A percentile compares a stretch with the other conserved stretches of the same genome.
These are phyloP conservation scores for Brachyistius frenatus DNA, from an alignment of 2,113 vertebrate genomes.

Conservation along the genomic window DNA sequence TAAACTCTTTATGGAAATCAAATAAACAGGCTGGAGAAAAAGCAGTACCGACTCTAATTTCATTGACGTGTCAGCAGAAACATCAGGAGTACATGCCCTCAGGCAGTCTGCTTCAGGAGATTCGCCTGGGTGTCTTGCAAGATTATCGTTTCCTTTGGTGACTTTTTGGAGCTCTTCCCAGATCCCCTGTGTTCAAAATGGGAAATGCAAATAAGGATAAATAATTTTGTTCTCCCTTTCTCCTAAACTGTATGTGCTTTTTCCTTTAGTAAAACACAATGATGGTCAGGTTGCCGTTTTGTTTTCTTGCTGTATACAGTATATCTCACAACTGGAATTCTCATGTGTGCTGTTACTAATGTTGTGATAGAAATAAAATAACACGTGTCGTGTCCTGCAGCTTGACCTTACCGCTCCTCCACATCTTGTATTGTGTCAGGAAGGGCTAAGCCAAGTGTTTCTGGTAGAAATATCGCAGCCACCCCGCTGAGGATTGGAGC, in stretches of 20 bases:
- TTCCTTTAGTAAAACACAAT: not conserved
- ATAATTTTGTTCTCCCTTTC: not conserved
- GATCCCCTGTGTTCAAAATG: constrained; percentile 68
- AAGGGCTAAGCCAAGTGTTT: constrained; percentile 83
- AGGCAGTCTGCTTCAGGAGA: constrained; percentile 69
- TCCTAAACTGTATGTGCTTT: not conserved
- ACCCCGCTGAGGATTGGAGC: constrained; percentile 83
- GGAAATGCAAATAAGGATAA: constrained; percentile 14
- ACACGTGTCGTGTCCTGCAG: not conserved
- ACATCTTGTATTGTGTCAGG: constrained; percentile 87
- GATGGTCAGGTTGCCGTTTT: not conserved
- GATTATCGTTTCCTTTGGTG: constrained; percentile 61
- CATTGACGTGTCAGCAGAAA: constrained; percentile 20
- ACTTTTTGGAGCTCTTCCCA: constrained; percentile 48
- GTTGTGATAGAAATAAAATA: not conserved
- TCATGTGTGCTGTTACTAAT: not conserved
- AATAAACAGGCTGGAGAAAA: constrained; percentile 11
- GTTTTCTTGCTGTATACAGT: not conserved
- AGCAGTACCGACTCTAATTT: constrained; percentile 23
- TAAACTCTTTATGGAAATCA: constrained; percentile 31
- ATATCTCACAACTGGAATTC: not conserved
- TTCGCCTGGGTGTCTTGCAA: constrained; percentile 60
- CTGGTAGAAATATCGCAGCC: constrained; percentile 84
- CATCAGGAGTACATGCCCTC: constrained; percentile 42
- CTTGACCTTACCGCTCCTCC: constrained; percentile 80